Conservation (phyloP, 2,113 vertebrate genomes). For the Lepus americanus region DNA sequence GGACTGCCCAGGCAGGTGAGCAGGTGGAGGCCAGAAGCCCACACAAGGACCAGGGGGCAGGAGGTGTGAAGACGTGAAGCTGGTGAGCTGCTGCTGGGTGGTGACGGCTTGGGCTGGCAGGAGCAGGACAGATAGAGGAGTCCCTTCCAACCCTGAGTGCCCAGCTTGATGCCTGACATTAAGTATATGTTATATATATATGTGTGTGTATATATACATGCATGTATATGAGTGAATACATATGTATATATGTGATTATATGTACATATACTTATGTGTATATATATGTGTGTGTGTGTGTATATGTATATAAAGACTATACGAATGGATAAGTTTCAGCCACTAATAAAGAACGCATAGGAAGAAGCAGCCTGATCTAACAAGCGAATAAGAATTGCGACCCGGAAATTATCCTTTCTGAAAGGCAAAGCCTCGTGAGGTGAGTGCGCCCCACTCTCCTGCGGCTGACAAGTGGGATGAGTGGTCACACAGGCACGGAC, state of each 20-base stretch:
- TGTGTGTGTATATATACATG: no score
- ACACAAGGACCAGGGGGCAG: fast-evolving
- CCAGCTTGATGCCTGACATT: not conserved
- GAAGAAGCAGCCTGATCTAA: not conserved
- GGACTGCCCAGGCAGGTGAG: not conserved
- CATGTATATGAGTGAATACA: no score
- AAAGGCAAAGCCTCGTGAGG: not conserved
- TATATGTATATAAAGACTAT: not conserved
- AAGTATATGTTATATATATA: no score
- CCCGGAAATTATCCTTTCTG: not conserved
- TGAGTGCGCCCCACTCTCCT: not conserved
- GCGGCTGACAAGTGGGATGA: not conserved
- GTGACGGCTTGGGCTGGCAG: not conserved
- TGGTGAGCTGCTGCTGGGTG: not conserved
- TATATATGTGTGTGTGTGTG: not conserved
- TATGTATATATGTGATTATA: no score
- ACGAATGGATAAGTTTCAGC: not conserved
- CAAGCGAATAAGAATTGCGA: not conserved
- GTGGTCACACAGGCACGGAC: not conserved
- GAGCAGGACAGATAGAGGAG: not conserved
- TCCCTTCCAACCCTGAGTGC: not conserved
- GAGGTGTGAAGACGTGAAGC: no score
- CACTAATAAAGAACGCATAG: not conserved
- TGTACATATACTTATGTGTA: not conserved
- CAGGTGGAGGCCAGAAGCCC: not conserved